These are phyloP conservation scores for Drosophila aldrichi DNA, from an alignment of 2,888 invertebrate genomes.

Conservation along the genomic window DNA sequence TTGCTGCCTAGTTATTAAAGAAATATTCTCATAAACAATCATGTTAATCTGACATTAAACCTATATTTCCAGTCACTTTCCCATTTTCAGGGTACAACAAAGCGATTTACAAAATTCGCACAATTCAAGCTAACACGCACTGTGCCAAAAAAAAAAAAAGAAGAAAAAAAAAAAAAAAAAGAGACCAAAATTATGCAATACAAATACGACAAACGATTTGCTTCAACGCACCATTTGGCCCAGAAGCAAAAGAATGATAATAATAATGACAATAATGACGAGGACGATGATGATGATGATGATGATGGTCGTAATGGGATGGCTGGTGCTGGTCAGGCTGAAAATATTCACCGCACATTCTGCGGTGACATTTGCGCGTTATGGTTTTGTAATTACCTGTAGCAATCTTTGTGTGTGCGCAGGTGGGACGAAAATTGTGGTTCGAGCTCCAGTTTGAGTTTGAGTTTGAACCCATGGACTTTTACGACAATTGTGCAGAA, in stretches of 20 bases:
- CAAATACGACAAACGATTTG: conserved; percentile 55
- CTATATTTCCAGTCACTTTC: neutral
- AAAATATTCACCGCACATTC: conserved; percentile 66
- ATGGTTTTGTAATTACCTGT: conserved; percentile 76
- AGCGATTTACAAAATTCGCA: conserved; percentile 49
- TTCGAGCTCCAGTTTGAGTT: neutral
- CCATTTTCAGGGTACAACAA: conserved; percentile 24
- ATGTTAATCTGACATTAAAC: neutral
- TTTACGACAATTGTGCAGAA: conserved; percentile 55
- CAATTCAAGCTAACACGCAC: conserved; percentile 54
- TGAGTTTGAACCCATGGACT: conserved; percentile 4
- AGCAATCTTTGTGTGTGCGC: conserved; percentile 35
- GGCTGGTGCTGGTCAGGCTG: conserved; percentile 9
- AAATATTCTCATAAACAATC: neutral
- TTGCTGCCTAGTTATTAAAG: neutral
- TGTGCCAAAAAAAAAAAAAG: conserved; percentile 29
- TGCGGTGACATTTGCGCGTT: conserved; percentile 74
- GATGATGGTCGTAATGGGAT: neutral
- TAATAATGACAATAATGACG: conserved; percentile 5
- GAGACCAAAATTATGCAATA: conserved; percentile 59
- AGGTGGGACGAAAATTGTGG: neutral
- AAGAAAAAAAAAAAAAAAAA: neutral
- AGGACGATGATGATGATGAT: conserved; percentile 5
- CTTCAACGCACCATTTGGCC: conserved; percentile 48
- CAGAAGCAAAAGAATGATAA: conserved; percentile 17